Conservation (phyloP, 2,797 vertebrate genomes). For the Crocodylus rhombifer region DNA sequence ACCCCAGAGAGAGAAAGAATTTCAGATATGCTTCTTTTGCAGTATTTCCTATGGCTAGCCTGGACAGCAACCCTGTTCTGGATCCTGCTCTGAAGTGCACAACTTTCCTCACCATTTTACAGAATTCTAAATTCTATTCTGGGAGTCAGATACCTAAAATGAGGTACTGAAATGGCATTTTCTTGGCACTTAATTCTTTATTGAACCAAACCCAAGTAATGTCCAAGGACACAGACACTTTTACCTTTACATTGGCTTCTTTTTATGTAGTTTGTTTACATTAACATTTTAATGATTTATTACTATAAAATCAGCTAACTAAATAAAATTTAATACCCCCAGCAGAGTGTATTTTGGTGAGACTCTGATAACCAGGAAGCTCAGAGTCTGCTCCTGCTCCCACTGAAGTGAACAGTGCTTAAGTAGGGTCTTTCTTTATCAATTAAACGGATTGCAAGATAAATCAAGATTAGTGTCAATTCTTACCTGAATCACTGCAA, state of each 20-base stretch:
- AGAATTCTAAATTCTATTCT: too few relatives aligned
- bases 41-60: too few relatives aligned
- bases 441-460: neutral
- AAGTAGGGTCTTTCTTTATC: neutral
- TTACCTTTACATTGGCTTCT: neutral
- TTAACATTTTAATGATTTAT: neutral
- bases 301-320: neutral
- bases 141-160: too few relatives aligned
- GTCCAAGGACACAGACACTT: neutral
- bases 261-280: neutral
- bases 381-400: neutral
- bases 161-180: too few relatives aligned
- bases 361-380: neutral
- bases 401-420: neutral
- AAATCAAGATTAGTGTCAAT: neutral
- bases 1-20: neutral
- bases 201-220: neutral
- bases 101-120: too few relatives aligned
- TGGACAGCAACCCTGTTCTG: too few relatives aligned
- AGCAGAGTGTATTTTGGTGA: neutral
- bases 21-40: neutral
- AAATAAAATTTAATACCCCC: neutral
- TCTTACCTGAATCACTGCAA: conserved; percentile 79
- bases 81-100: too few relatives aligned
- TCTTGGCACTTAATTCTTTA: neutral